Percentiles rank a stretch among this genome's conserved stretches.
These are phyloP conservation scores for Falco berigora DNA, from an alignment of 2,797 vertebrate genomes.

Conservation along the genomic window DNA sequence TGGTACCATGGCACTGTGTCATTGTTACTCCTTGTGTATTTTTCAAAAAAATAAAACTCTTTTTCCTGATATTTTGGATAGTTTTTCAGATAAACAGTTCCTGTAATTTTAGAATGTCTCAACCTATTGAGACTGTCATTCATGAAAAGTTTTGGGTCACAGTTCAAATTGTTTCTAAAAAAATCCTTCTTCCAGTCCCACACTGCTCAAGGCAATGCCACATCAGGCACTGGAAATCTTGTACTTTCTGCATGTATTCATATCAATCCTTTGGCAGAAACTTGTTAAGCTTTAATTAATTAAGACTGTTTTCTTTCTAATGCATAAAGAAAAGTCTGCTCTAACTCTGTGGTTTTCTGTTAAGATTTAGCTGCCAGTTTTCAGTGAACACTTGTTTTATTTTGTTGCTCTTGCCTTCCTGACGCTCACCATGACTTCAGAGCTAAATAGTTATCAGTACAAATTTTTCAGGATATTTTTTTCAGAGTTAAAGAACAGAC, in stretches of 20 bases:
- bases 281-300: neutral
- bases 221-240: neutral
- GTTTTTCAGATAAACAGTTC: neutral
- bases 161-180: neutral
- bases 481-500: neutral
- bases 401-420: neutral
- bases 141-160: neutral
- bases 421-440: neutral
- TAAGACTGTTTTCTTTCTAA: neutral
- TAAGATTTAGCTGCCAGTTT: neutral
- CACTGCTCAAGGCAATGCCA: neutral
- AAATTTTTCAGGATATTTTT: neutral
- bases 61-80: neutral
- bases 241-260: neutral
- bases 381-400: neutral
- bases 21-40: neutral
- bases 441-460: neutral
- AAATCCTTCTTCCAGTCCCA: neutral
- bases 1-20: neutral
- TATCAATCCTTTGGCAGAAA: neutral
- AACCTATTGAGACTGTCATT: neutral
- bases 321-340: neutral
- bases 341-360: neutral
- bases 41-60: neutral
- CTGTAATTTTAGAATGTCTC: neutral